A percentile compares a stretch with the other conserved stretches of the same genome.
phyloP scores from a whole-genome alignment of 30 jellyfish, hydroid and myxozoan genomes.

The Cassiopea xamachana region DNA sequence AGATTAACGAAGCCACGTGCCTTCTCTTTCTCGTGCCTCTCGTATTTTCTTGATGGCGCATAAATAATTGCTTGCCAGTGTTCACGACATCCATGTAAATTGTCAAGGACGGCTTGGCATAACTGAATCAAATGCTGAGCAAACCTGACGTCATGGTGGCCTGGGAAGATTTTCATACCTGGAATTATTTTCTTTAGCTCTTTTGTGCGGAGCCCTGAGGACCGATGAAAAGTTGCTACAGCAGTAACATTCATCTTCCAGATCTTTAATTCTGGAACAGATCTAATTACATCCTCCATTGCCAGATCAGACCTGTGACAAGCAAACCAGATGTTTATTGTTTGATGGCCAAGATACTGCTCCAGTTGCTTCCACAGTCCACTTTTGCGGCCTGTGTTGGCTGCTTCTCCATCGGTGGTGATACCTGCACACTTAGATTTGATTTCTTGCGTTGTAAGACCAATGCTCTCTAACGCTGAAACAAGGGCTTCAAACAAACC shows the following conservation, averaged over 20 bases:
- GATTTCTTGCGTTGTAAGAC: no score
- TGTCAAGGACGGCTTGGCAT: constrained; percentile 1
- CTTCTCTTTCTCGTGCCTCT: not conserved
- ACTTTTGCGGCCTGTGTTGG: no score
- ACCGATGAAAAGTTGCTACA: constrained; percentile 20
- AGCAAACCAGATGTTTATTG: constrained; percentile 51
- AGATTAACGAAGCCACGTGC: constrained; percentile 8
- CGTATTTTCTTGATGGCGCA: not conserved
- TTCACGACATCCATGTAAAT: not conserved
- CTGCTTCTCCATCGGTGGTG: no score
- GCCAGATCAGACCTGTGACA: constrained; percentile 66
- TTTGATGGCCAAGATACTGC: constrained; percentile 26
- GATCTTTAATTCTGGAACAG: constrained; percentile 50
- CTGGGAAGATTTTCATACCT: constrained; percentile 36
- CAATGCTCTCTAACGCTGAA: no score
- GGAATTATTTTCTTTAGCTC: constrained; percentile 41
- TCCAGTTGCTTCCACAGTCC: no score
- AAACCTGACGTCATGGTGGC: not conserved
- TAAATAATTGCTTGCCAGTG: not conserved
- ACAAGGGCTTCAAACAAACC: no score
- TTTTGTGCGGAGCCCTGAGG: constrained; percentile 52
- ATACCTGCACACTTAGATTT: no score
- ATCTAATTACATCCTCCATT: constrained; percentile 50
- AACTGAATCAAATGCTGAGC: constrained; percentile 14
- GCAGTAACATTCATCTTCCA: constrained; percentile 46